Base-by-base conservation (phyloP, 2,113 vertebrate genomes). In the Prionailurus viverrinus region DNA sequence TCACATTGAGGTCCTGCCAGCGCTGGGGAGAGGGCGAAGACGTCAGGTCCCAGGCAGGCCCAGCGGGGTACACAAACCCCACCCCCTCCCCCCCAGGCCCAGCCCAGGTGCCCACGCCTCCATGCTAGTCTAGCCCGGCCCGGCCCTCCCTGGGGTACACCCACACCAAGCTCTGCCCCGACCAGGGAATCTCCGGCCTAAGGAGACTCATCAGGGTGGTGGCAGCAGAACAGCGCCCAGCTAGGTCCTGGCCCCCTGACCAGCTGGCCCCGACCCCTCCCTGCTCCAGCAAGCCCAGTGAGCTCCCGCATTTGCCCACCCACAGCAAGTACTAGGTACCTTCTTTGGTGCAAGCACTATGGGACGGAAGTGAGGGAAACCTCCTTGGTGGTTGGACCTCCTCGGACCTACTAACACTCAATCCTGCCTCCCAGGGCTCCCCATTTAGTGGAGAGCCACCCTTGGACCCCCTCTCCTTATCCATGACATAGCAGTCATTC, bases 1-100 rank as follows among this genome's bases (percentile, higher is more conserved):
- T 99, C 39, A 99, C 99, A 0, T 99, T 99, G 97, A 99, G 99
- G 97, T 99, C 99, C 98, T 99, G 99, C 99, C 99, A 99, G 92
- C 99, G 99, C 99, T 99, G 97, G 79, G 89, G 91, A 96, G 45
- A 93, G 33, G 39, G 18, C 63, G 21, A 10, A 69, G 53, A 36
- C 5, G 31, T 98, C 94, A 98, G 93, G 21, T 66, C 0, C 5
- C 1, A 33, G 68, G 74, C 23, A 19, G 80, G 36, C 4, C 19
- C 36, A 12, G 19, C 27, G 65, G 4, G 31, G 15, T 16, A 9
- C 93, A 25, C 25, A 69, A 13, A 10, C 8, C 39, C 71, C 86
- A 10, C 71, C 86, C 12, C 4, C 8, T 18, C 29, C 66, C n/a
- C 29, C 66, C n/a, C 41, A 51, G 15, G 48, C 10, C 53, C 61